A percentile compares a stretch with the other conserved stretches of the same genome.
Conservation (phyloP, 2,113 vertebrate species). For the Apodemus speciosus region DNA sequence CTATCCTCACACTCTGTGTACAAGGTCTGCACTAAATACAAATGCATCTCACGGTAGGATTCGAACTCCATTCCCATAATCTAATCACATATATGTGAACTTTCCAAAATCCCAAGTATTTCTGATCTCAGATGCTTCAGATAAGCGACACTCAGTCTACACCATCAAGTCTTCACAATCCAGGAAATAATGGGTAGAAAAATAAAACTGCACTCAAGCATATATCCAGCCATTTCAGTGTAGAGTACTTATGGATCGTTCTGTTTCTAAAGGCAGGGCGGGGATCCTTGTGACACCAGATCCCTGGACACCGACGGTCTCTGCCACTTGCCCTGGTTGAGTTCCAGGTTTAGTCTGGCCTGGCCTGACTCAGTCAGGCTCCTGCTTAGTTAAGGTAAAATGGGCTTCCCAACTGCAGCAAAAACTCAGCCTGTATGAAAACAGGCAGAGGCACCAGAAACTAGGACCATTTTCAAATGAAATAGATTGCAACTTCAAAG, state of each 20-base stretch:
- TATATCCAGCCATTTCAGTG: background rate
- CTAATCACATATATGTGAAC: background rate
- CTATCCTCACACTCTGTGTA: background rate
- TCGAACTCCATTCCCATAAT: background rate
- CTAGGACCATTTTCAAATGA: slow-evolving; percentile 6
- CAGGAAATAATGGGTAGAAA: slow-evolving; percentile 9
- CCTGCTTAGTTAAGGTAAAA: background rate
- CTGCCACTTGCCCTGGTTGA: background rate
- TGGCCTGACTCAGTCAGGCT: background rate
- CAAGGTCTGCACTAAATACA: background rate
- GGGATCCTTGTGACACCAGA: background rate
- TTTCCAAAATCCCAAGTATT: background rate
- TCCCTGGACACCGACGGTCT: background rate
- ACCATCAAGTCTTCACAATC: background rate
- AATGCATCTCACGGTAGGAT: background rate
- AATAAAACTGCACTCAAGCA: background rate
- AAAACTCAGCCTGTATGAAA: background rate
- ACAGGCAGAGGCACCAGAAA: slow-evolving; percentile 47
- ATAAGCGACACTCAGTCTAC: background rate
- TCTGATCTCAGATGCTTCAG: background rate
- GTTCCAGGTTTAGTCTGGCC: background rate
- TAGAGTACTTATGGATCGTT: background rate
- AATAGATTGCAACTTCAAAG: slow-evolving; percentile 43
- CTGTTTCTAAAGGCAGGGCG: background rate
- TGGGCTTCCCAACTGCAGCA: background rate